phyloP scores from a whole-genome alignment of 2,888 invertebrate species.

The Thereva unica region DNA sequence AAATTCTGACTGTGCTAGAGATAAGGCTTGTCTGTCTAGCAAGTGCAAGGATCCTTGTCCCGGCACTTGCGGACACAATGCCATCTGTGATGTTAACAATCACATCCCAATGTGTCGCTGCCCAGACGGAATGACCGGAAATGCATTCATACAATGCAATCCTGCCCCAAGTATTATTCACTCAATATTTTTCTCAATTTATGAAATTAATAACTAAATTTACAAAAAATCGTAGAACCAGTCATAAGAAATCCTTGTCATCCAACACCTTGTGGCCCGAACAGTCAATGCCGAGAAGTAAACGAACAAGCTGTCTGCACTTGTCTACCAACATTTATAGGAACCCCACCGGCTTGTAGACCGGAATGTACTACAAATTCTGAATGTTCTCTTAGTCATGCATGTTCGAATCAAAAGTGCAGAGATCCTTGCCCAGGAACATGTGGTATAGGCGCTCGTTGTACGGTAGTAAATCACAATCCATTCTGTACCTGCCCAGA shows the following conservation, averaged over 20 bases:
- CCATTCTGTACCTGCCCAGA: conserved; percentile 72
- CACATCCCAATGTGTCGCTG: conserved; percentile 73
- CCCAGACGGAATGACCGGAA: conserved; percentile 66
- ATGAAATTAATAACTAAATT: neutral
- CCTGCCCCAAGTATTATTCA: conserved; percentile 61
- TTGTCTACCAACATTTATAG: conserved; percentile 67
- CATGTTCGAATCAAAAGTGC: conserved; percentile 73
- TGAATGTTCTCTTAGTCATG: conserved; percentile 72
- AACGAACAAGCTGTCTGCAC: conserved; percentile 72
- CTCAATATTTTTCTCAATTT: neutral
- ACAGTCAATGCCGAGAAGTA: conserved; percentile 65
- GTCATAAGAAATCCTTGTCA: conserved; percentile 59
- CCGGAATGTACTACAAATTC: conserved; percentile 75
- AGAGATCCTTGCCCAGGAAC: conserved; percentile 74
- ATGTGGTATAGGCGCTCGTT: conserved; percentile 72
- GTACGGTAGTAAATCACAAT: conserved; percentile 76
- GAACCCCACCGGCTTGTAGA: conserved; percentile 69
- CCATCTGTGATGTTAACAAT: conserved; percentile 72
- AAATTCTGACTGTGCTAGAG: conserved; percentile 69
- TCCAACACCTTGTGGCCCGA: conserved; percentile 68
- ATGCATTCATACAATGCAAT: conserved; percentile 69
- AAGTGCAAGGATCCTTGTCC: conserved; percentile 75
- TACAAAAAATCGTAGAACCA: conserved; percentile 21
- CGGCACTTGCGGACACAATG: conserved; percentile 72
- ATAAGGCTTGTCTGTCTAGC: conserved; percentile 71